These are phyloP conservation scores for Petrocephalus sullivani DNA, from an alignment of 2,797 vertebrate species.

Conservation along the genomic window DNA sequence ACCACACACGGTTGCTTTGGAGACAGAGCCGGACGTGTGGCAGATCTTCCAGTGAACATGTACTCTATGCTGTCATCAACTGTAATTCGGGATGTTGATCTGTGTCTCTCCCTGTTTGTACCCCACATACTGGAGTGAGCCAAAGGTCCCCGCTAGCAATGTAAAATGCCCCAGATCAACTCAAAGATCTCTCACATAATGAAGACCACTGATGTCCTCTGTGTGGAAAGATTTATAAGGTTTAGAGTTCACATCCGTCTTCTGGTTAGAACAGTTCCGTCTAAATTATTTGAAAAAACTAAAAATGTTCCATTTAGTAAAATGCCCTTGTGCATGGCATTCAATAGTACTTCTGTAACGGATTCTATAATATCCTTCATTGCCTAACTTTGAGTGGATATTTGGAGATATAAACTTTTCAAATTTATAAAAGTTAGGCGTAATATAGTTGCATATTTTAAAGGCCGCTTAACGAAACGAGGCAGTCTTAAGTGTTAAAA, in stretches of 20 bases:
- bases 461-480: neutral
- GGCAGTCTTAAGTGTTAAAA: neutral
- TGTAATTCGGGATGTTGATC: neutral
- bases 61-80: neutral
- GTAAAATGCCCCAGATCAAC: neutral
- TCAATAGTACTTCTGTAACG: neutral
- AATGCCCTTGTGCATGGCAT: neutral
- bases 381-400: neutral
- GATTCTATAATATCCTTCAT: neutral
- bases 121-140: neutral
- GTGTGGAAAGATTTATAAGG: neutral
- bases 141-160: neutral
- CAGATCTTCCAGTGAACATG: neutral
- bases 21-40: neutral
- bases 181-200: neutral
- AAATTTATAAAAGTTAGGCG: neutral
- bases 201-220: neutral
- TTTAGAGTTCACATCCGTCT: neutral
- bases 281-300: neutral
- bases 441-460: neutral
- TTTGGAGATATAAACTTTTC: neutral
- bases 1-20: conserved; percentile 5
- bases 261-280: neutral
- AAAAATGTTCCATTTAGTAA: neutral
- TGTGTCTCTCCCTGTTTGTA: neutral